phyloP scores from a whole-genome alignment of 2,888 invertebrate species.

The Dryomyza anilis region DNA sequence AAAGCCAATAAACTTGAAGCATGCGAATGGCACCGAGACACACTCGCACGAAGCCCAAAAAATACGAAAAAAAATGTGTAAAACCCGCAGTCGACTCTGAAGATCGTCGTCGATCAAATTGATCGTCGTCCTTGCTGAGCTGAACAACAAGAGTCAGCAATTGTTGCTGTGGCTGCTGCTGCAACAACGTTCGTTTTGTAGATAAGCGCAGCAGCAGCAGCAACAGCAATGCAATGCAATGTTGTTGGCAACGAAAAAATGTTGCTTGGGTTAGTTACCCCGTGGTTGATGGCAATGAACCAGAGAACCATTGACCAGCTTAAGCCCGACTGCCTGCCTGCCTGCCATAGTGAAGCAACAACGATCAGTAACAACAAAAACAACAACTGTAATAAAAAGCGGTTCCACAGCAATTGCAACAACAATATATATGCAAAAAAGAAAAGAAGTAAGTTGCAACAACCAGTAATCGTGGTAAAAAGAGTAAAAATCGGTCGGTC shows the following conservation, averaged over 20 bases:
- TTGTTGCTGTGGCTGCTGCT: too few relatives aligned
- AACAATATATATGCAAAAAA: constrained; percentile 7
- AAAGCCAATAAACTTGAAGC: constrained; percentile 17
- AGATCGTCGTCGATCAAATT: constrained; percentile 2
- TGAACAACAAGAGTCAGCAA: background rate
- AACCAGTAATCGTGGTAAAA: background rate
- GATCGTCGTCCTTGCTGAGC: constrained; percentile 11
- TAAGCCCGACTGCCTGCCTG: constrained; percentile 29
- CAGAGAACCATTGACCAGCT: constrained; percentile 61
- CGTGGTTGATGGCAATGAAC: constrained; percentile 62
- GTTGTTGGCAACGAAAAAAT: constrained; percentile 33
- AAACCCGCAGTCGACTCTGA: constrained; percentile 1
- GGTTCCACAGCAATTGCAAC: constrained; percentile 21
- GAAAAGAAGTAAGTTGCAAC: constrained; percentile 10
- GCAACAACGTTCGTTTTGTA: background rate
- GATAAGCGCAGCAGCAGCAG: constrained; percentile 17
- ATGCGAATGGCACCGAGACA: constrained; percentile 17
- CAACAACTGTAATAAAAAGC: background rate
- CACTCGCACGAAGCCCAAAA: constrained; percentile 13
- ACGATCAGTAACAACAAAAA: constrained; percentile 16
- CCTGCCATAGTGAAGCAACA: constrained; percentile 1
- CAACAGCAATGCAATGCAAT: constrained; percentile 44
- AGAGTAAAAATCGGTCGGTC: too few relatives aligned
- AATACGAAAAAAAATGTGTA: background rate
- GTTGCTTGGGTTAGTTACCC: constrained; percentile 58